Evolutionary conservation across 2,888 invertebrate genomes (phyloP), one percentile per base, ranked within the genome.

Genomic region (Agrotis segetum): DNA sequence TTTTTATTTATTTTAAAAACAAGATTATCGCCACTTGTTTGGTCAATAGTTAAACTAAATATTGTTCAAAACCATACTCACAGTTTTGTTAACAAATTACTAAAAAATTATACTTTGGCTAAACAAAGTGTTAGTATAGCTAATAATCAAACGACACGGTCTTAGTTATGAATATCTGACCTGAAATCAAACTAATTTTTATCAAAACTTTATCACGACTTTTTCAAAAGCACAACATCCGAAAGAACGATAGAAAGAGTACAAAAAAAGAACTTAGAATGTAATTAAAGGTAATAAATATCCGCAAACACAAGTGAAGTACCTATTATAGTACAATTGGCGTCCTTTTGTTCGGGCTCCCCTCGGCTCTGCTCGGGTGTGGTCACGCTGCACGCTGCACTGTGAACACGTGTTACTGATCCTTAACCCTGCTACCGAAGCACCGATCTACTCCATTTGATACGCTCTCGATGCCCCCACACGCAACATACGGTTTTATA

Each of bases 401-500:
- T 89, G 62, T 55, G 82, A 95, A 94, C 95, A 96, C 95, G 95
- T 95, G 95, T 94, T 94, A 88, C 88, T 86, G 90, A 92, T 92
- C 92, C 92, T 90, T 88, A 89, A 92, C 77, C 74, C 64, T 71
- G 81, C 61, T 82, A 84, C 76, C 74, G 75, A 82, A 90, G 89
- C 85, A 84, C 85, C 91, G 91, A 93, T 93, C 90, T 91, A 89
- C 87, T 90, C 91, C 85, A 95, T 95, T 95, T 86, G 95, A 89
- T 89, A 91, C 92, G 93, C 91, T 89, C 83, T 79, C 88, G 86
- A 90, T 88, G 84, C 86, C 88, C 87, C 83, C 87, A 86, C 92
- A 92, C 91, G 93, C 92, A 91, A 92, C 89, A 84, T 87, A 87
- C 90, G 90, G 89, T 87, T 87, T 69, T 59, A 74, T 66, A 84